phyloP scores from a whole-genome alignment of 2,797 vertebrate genomes.

The Perodicticus potto region DNA sequence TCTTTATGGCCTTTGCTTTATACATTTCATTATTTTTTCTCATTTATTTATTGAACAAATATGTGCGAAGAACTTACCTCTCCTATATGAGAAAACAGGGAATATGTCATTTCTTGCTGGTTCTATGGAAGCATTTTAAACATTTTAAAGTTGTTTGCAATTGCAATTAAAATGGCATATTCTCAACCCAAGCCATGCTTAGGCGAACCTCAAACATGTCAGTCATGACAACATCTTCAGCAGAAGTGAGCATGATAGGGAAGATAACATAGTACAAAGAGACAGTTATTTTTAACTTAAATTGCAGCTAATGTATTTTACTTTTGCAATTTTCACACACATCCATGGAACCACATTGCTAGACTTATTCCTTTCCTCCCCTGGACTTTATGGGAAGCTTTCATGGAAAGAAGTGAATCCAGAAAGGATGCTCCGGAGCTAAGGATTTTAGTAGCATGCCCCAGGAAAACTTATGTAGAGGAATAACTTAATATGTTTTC shows the following conservation, averaged over 20 bases:
- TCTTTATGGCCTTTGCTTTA: neutral
- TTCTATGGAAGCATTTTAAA: neutral
- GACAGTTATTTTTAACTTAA: neutral
- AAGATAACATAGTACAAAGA: neutral
- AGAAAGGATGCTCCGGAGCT: neutral
- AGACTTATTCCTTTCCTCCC: neutral
- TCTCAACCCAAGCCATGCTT: neutral
- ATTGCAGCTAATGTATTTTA: neutral
- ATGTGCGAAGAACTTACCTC: neutral
- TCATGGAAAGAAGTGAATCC: neutral
- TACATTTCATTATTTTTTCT: neutral
- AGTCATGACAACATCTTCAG: neutral
- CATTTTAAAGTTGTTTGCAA: neutral
- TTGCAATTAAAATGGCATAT: neutral
- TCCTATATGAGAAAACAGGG: neutral
- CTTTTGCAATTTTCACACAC: neutral
- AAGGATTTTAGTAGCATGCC: neutral
- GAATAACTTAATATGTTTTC: neutral
- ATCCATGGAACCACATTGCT: neutral
- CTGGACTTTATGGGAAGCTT: neutral
- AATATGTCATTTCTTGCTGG: neutral
- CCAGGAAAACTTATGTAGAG: neutral
- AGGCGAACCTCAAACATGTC: neutral
- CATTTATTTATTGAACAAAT: slow-evolving; percentile 31
- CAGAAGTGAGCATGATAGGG: neutral